These are phyloP conservation scores for Ischnus inquisitorius DNA, from an alignment of 2,888 invertebrate species.

Conservation along the genomic window DNA sequence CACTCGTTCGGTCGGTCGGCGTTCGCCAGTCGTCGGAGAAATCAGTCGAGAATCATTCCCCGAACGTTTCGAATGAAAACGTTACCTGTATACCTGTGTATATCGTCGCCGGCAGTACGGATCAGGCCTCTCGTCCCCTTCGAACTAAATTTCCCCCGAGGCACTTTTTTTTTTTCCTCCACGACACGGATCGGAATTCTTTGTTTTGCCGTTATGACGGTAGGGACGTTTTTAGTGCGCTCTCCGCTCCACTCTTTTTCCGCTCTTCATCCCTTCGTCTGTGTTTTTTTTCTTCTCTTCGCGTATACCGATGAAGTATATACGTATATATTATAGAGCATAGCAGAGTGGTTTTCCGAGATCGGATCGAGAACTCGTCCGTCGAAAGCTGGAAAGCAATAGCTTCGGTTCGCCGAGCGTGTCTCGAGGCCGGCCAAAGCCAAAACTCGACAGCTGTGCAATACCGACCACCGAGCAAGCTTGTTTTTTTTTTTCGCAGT, in stretches of 20 bases:
- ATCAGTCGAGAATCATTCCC: conserved; percentile 45
- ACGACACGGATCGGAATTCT: conserved; percentile 53
- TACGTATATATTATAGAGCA: neutral
- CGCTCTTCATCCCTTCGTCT: conserved; percentile 24
- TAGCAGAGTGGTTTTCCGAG: conserved; percentile 46
- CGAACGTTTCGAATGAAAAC: neutral
- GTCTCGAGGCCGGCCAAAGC: conserved; percentile 38
- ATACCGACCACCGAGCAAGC: conserved; percentile 25
- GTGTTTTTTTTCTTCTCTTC: conserved; percentile 32
- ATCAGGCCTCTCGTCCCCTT: conserved; percentile 22
- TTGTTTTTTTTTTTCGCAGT: conserved; percentile 27
- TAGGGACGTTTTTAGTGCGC: conserved; percentile 48
- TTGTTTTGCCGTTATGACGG: conserved; percentile 57
- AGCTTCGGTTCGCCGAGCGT: conserved; percentile 30
- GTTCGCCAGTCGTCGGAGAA: conserved; percentile 12
- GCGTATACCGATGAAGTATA: neutral
- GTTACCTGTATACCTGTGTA: conserved; percentile 9
- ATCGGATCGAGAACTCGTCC: conserved; percentile 46
- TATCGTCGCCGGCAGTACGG: neutral
- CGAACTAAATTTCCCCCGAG: conserved; percentile 63
- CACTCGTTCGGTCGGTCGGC: neutral
- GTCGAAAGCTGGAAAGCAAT: conserved; percentile 49
- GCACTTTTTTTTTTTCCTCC: conserved; percentile 42
- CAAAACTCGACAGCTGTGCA: conserved; percentile 51
- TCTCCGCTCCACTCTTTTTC: conserved; percentile 42